Evolutionary conservation across 2,113 vertebrate genomes (phyloP), one percentile per base, ranked within the genome.

Genomic region (Cheirogaleus medius): DNA sequence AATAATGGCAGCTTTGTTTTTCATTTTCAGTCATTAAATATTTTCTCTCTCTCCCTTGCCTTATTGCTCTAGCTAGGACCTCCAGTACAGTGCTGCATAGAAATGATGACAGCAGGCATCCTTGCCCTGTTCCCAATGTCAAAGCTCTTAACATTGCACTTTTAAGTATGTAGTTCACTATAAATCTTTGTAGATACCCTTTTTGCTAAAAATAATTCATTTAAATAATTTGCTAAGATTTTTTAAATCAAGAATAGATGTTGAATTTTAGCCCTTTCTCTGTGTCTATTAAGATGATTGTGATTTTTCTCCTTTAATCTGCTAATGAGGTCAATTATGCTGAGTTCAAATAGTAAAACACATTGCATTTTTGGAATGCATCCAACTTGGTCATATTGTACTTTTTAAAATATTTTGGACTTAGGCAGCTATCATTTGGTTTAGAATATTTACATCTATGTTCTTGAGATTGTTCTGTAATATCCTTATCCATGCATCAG

Each of bases 341-440:
- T 83, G 39, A 80, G 17, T 89, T 92, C 78, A 92, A 94, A 95
- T 90, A 87, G 71, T 78, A 94, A 97, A 89, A 74, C 21, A 83
- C 17, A 81, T 15, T 76, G 20, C 14, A 87, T 54, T 78, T 87
- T 78, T 34, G n/a, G 3, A 42, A 90, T 90, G 88, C 92, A 91
- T 64, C n/a, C 42, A 91, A 91, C 27, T 76, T 88, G 44, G 64
- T 91, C 49, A 90, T 76, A 81, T 74, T 80, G 86, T 81, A 64
- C 39, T 83, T 95, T 90, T 69, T 42, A 29, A 94, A 92, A 87
- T 47, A 32, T 52, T 73, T 71, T 73, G 69, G 42, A 80, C 21
- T 95, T 90, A 42, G 63, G 69, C 20, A 78, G 6, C 77, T 95
- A 42, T 83, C 54, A 93, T 80, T 95, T 95, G 56, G 47, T 44